phyloP scores from a whole-genome alignment of 2,113 vertebrate species.

The Athene noctua region DNA sequence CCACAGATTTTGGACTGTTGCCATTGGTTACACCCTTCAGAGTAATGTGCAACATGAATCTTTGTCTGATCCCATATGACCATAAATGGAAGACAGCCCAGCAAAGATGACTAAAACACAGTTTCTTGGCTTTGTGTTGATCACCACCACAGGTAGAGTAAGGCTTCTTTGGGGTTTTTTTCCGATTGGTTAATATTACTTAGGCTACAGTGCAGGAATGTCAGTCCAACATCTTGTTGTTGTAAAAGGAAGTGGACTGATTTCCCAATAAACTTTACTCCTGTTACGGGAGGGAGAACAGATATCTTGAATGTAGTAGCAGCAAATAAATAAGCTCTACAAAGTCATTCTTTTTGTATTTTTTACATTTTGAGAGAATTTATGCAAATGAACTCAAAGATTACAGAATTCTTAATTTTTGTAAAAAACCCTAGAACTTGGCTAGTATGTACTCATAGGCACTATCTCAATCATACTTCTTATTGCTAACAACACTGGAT shows the following conservation, averaged over 20 bases:
- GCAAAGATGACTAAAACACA: neutral
- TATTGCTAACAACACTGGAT: neutral
- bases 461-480: neutral
- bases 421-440: neutral
- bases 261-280: neutral
- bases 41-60: neutral
- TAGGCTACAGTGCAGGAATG: neutral
- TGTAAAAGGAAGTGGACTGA: neutral
- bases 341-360: neutral
- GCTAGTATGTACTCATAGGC: neutral
- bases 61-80: slow-evolving; percentile 7
- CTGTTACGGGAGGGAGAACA: neutral
- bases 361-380: neutral
- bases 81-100: slow-evolving; percentile 30
- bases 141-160: neutral
- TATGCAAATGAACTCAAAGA: neutral
- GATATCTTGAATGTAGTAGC: neutral
- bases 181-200: neutral
- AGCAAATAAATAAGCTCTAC: slow-evolving; percentile 6
- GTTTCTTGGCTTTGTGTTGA: neutral
- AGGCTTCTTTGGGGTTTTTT: neutral
- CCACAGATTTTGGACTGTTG: slow-evolving; percentile 12
- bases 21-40: neutral
- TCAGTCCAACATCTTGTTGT: neutral
- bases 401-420: neutral